Evolutionary conservation across 2,113 vertebrate species (phyloP), one percentile per base, ranked within the genome.

Genomic region (Craseonycteris thonglongyai): DNA sequence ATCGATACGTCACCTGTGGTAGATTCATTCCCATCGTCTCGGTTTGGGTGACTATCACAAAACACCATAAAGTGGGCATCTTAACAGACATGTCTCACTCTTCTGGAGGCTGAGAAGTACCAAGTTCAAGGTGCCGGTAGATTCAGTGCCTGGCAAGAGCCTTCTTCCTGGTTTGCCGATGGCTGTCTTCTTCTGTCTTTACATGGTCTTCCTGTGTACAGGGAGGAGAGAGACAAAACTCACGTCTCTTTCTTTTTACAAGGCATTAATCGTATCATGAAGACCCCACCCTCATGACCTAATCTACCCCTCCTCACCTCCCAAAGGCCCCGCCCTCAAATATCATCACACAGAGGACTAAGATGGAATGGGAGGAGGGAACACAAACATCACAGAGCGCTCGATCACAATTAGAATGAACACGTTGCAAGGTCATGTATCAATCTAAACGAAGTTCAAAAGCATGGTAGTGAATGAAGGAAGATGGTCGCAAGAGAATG

Each of bases 361-460:
- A 18, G 33, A 22, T 21, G 61, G 22, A 13, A 14, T 8, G 3
- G 7, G 15, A 11, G 0, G 1, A 19, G 2, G 28, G 9, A n/a
- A 19, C 28, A 26, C 8, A 21, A 4, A 33, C 47, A 12, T 4
- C 35, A 10, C 28, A 33, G 45, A 49, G 18, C 8, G n/a, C 11
- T 9, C 0, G 11, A 14, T 16, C 35, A 61, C 42, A 65, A 0
- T 26, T 21, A 33, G 58, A 79, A 72, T 15, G 21, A 51, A n/a
- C n/a, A 35, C 24, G 13, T 7, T 22, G 24, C 28, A 58, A 5
- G 42, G 11, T 3, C 8, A 0, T 38, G 22, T 5, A 38, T 30
- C 30, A 35, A 7, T 0, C 21, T 14, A 33, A 18, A 22, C 58
- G 28, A 33, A 33, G 58, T 54, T 76, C 35, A 59, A 78, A 81